Evolutionary conservation across 2,113 vertebrate species (phyloP).

Genomic region (Nicator chloris): DNA sequence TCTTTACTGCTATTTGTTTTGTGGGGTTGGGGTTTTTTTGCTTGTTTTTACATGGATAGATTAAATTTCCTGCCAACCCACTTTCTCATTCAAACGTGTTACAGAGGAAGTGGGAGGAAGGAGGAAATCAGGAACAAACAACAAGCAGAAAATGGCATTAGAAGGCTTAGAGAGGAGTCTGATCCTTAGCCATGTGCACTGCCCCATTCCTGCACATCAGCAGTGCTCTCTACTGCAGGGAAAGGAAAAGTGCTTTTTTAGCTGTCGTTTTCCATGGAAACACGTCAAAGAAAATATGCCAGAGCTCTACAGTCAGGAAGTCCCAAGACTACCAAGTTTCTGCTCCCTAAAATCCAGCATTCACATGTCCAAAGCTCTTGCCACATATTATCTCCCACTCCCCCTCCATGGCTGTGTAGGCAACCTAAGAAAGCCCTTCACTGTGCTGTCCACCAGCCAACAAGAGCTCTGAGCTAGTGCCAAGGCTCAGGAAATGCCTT

Average conservation of each 20-base stretch:
- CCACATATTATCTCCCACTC: neutral
- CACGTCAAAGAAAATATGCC: neutral
- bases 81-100: neutral
- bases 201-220: neutral
- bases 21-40: neutral
- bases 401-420: neutral
- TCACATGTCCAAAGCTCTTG: neutral
- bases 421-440: neutral
- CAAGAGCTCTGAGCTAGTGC: neutral
- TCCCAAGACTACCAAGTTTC: neutral
- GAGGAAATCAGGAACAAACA: neutral
- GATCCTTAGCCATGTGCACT: neutral
- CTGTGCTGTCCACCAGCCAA: neutral
- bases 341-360: neutral
- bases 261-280: neutral
- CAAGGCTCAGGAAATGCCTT: neutral
- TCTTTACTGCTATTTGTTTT: constrained; percentile 13
- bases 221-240: neutral
- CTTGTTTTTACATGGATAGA: neutral
- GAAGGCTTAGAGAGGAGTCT: neutral
- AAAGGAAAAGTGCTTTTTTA: neutral
- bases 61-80: constrained; percentile 34
- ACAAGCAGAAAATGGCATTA: constrained; percentile 2
- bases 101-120: neutral
- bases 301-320: neutral